Evolutionary conservation across 2,888 invertebrate genomes (phyloP), one percentile per base, ranked within the genome.

Genomic region (Philhelius pedissequus): DNA sequence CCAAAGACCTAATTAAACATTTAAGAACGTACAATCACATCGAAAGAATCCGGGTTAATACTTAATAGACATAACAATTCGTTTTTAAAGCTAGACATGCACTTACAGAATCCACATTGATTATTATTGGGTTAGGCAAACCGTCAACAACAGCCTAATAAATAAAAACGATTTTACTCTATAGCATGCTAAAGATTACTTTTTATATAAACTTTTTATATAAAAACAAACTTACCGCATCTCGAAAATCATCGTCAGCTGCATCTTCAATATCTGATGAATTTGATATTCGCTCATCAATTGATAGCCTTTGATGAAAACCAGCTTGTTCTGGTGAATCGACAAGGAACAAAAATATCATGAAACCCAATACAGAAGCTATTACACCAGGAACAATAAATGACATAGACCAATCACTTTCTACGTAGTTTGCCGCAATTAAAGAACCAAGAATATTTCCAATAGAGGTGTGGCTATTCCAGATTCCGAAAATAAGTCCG

Each of bases 391-490:
- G 99, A 87, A 97, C 95, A 58, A 98, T 95, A 91, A 99, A 99
- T 32, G 98, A 98, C 64, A 96, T 91, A 0, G 97, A 95, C 99
- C 99, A 99, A 90, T 97, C 95, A 0, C 90, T 92, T 89, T 97
- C 96, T 11, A 98, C 97, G 91, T 95, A 98, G 60, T 94, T 91
- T 0, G 96, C 96, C 0, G 99, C 98, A 88, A 99, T 95, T n/a
- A 98, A 89, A 0, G 96, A 89, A 89, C 98, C 98, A 75, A 98
- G 90, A 88, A 99, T 98, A 90, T 99, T 99, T 40, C 99, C 99
- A 9, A 99, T 94, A 0, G 98, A 98, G 0, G 98, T 98, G 88
- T 99, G 98, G 0, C 98, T 97, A 92, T 99, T 99, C 99, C 99
- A 99, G 6, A 98, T 93, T 11, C 99, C 99, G 92, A 98, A 98